Evolutionary conservation across 1,140 invertebrate species (phyloP).

Genomic region (Hylaeus anthracinus): DNA sequence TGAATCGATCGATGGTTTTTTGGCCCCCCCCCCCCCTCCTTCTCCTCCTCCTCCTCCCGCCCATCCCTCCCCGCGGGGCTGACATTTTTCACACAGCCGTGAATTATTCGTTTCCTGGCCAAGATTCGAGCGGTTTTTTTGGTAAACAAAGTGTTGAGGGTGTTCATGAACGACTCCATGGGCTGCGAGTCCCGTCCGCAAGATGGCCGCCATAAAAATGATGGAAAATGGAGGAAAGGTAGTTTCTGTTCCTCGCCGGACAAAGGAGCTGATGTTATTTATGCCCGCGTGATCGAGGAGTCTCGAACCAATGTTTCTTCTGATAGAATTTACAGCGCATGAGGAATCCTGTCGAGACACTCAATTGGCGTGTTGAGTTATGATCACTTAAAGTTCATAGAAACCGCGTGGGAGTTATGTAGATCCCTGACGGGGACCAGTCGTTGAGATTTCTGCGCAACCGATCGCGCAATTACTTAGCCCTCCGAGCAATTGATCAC

Average conservation of each 20-base stretch:
- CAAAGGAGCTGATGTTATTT: background rate
- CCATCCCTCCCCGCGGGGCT: background rate
- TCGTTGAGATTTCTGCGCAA: background rate
- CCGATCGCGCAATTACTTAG: background rate
- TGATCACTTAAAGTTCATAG: background rate
- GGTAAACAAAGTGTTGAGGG: background rate
- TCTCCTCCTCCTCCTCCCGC: no score
- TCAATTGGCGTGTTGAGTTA: no score
- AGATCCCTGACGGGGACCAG: background rate
- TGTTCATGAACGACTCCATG: background rate
- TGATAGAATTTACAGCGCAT: background rate
- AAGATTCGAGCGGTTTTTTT: background rate
- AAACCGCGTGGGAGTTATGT: background rate
- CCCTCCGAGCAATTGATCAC: background rate
- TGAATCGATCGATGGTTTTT: slow-evolving; percentile 36
- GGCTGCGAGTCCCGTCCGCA: background rate
- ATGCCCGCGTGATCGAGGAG: background rate
- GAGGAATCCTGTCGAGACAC: background rate
- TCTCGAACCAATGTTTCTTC: background rate
- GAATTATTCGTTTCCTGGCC: slow-evolving; percentile 18
- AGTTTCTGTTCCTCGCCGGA: no score
- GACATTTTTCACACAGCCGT: slow-evolving; percentile 24
- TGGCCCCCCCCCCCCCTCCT: no score
- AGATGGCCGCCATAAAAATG: background rate
- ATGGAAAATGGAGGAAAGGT: background rate